Evolutionary conservation across 2,113 vertebrate species (phyloP).

Genomic region (Plecturocebus donacophilus): DNA sequence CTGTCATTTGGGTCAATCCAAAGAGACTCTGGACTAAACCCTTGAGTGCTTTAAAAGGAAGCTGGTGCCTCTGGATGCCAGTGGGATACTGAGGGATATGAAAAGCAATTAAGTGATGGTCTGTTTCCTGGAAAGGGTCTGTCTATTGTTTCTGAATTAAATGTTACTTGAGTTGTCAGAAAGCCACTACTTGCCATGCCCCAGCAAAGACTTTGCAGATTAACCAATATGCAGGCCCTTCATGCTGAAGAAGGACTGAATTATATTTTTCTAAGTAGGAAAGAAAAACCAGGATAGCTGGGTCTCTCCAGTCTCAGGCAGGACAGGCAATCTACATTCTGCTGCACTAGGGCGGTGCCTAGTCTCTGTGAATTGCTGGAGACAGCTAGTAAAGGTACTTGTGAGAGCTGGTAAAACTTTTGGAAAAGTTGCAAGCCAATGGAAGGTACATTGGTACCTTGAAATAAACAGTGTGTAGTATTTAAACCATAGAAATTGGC

Average conservation of each 20-base stretch:
- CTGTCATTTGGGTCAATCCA: not conserved
- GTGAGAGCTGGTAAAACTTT: not conserved
- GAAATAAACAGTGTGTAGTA: not conserved
- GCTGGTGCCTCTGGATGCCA: not conserved
- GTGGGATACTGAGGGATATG: not conserved
- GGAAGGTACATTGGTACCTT: not conserved
- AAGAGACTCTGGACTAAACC: not conserved
- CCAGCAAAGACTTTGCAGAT: not conserved
- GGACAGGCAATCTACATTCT: not conserved
- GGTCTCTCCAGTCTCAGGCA: not conserved
- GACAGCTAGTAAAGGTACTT: not conserved
- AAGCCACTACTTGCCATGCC: not conserved
- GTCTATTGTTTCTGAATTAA: conserved; percentile 10
- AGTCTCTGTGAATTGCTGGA: not conserved
- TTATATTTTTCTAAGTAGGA: not conserved
- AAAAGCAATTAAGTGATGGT: not conserved
- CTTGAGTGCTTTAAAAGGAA: not conserved
- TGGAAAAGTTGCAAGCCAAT: not conserved
- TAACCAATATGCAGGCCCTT: not conserved
- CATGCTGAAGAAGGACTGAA: not conserved
- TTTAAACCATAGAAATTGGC: not conserved
- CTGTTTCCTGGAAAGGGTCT: conserved; percentile 19
- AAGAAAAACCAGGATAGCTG: not conserved
- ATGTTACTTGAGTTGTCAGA: not conserved
- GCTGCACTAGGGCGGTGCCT: no score